Base-by-base conservation (phyloP, 2,888 invertebrate genomes). In the Endotricha flammealis region DNA sequence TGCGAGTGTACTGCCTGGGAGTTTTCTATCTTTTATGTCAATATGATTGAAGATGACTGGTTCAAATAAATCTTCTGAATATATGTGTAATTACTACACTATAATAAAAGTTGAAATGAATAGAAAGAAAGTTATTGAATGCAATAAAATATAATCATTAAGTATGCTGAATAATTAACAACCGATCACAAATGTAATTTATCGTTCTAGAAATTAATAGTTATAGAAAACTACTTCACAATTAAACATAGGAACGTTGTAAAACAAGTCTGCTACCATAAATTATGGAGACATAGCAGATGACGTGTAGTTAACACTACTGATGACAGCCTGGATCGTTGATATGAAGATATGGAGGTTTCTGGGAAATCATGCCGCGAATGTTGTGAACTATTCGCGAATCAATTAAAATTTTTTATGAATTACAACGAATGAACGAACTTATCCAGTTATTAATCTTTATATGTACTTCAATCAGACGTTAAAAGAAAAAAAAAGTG, bases 341-440 rank as follows among this genome's bases (percentile, higher is more conserved):
- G 20, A n/a, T 6, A 20, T 7, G 32, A 9, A n/a, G n/a, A n/a
- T n/a, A n/a, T n/a, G n/a, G n/a, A n/a, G n/a, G n/a, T n/a, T n/a
- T n/a, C n/a, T n/a, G n/a, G n/a, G n/a, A 14, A 36, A 32, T 29
- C 23, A 32, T 12, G 24, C 6, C 6, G 34, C 41, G 29, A 36
- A 35, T 32, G 12, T 28, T 32, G 38, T 42, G 36, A 43, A 40
- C 36, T 37, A 34, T 48, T 46, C 23, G 45, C 44, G 20, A 23
- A 67, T 67, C 59, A 57, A 69, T 68, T 65, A 65, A 42, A 50
- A 47, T 49, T 40, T 46, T 41, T 44, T 51, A 57, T 50, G 29
- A 44, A 51, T 53, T 46, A 42, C 35, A 48, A 53, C 42, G 44
- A 38, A 52, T 53, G 51, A 48, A 53, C 42, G 44, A 38, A 52